phyloP scores from a whole-genome alignment of 2,797 vertebrate species.

The Anas flavirostris region DNA sequence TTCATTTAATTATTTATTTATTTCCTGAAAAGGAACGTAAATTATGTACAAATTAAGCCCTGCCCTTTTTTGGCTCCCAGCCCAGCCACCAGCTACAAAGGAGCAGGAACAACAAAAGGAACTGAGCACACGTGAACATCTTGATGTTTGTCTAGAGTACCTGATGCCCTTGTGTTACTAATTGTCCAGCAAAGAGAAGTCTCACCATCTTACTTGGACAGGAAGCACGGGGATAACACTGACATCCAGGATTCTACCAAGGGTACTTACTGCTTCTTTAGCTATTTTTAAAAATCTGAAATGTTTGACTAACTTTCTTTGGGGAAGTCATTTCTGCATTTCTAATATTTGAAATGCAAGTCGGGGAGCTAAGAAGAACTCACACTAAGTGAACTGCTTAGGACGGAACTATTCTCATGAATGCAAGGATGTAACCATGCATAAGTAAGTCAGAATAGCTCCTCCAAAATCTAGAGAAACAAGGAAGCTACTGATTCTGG shows the following conservation, averaged over 20 bases:
- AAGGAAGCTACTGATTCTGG: neutral
- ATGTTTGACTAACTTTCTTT: neutral
- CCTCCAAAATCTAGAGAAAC: neutral
- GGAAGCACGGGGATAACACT: neutral
- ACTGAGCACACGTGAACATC: neutral
- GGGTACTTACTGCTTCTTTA: slow-evolving; percentile 33
- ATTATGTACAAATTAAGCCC: slow-evolving; percentile 46
- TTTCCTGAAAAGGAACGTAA: neutral
- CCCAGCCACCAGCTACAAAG: slow-evolving; percentile 7
- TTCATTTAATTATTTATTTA: neutral
- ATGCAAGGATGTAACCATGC: neutral
- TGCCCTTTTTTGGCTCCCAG: slow-evolving; percentile 42
- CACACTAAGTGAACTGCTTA: fast-evolving
- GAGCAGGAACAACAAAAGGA: slow-evolving; percentile 19
- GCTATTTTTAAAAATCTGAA: neutral
- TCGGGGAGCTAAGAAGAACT: neutral
- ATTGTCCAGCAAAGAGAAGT: neutral
- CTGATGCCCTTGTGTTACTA: neutral
- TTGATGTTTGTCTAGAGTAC: neutral
- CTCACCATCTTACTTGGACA: neutral
- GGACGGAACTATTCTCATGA: neutral
- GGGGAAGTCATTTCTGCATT: neutral
- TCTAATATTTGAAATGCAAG: neutral
- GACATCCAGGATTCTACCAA: neutral
- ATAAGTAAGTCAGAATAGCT: neutral